phyloP scores from a whole-genome alignment of 2,113 vertebrate genomes.

The Lates calcarifer region DNA sequence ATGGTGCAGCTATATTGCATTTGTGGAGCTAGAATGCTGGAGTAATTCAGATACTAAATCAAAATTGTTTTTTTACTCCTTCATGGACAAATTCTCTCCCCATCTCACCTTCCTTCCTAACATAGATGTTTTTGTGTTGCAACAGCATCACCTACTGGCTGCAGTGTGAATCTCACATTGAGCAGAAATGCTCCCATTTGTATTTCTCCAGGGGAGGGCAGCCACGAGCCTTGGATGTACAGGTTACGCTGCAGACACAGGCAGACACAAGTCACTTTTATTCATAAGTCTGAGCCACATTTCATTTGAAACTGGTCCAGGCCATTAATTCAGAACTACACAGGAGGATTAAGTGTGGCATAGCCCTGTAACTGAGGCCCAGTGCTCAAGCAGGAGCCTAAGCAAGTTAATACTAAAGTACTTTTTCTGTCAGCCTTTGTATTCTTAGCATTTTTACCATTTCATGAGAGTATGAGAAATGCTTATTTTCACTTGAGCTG shows the following conservation, averaged over 20 bases:
- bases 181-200: background rate
- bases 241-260: constrained; percentile 1
- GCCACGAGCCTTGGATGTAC: constrained; percentile 70
- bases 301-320: constrained; percentile 58
- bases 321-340: constrained; percentile 42
- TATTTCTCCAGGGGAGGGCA: constrained; percentile 81
- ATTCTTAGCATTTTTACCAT: constrained; percentile 14
- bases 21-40: constrained; percentile 16
- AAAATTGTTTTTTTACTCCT: constrained; percentile 37
- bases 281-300: constrained; percentile 41
- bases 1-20: constrained; percentile 20
- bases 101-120: background rate
- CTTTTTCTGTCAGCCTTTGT: constrained; percentile 3
- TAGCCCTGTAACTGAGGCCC: background rate
- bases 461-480: constrained; percentile 1
- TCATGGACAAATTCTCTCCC: background rate
- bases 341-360: constrained; percentile 29
- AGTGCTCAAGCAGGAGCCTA: background rate
- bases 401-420: constrained; percentile 22
- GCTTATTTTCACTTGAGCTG: background rate
- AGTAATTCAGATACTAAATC: constrained; percentile 37
- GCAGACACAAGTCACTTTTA: constrained; percentile 39
- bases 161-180: background rate
- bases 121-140: constrained; percentile 13
- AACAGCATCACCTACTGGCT: constrained; percentile 72